Base-by-base conservation (phyloP, 2,113 vertebrate species). In the Lamprologus callipterus region DNA sequence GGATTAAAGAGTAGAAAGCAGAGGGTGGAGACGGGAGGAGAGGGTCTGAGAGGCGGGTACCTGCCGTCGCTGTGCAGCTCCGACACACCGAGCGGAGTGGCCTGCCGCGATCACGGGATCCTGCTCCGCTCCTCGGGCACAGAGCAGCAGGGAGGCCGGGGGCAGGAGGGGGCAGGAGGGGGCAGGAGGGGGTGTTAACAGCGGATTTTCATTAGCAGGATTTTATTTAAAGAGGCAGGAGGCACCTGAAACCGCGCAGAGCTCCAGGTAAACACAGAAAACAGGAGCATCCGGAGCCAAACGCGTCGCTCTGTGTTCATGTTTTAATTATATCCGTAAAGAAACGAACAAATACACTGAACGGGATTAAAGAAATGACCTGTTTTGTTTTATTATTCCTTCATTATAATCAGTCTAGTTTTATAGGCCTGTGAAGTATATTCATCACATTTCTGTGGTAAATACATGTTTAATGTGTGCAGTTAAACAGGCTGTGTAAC, bases 191-290 rank as follows among this genome's bases (percentile, higher is more conserved):
- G 88, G 85, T 26, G 88, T 70, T 81, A 42, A 37, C 75, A 16
- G 84, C 16, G 90, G 91, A 90, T 92, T 91, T 92, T 88, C 88
- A 93, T 94, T 90, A 93, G 87, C 85, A 47, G 87, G 87, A n/a
- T 47, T 95, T 85, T 37, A 94, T 94, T 95, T 95, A 95, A 95
- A 95, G 95, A 84, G 89, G 53, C 91, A 94, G 91, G 35, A 85
- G 80, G 5, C 23, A 58, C 14, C 81, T 17, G 45, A 37, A 21
- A 11, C 21, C n/a, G 7, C 19, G n/a, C 4, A 70, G 7, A 51
- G 37, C 47, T 81, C 9, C 80, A 42, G 65, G n/a, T 70, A 42
- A 23, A 65, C 16, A 31, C 26, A 37, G 17, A 65, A 37, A 65
- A 65, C 17, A 65, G 31, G 9, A 63, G 57, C 57, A 60, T 60